Conservation (phyloP, 1,140 invertebrate genomes). For the Drosophila sp. region DNA sequence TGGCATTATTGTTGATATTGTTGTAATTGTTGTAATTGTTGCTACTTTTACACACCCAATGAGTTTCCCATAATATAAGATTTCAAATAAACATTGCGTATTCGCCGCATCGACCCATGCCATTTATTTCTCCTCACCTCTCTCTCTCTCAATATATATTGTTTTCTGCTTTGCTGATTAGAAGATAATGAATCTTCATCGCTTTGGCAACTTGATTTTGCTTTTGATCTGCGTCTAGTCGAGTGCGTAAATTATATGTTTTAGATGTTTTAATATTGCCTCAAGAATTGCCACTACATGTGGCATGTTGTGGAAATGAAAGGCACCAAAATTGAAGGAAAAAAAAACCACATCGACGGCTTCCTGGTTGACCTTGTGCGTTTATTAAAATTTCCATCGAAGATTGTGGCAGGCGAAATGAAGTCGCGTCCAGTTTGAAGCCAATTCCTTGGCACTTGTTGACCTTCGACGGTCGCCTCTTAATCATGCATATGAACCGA, state of each 20-base stretch:
- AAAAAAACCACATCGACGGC: conserved; percentile 65
- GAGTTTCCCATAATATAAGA: conserved; percentile 62
- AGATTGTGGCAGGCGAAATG: conserved; percentile 60
- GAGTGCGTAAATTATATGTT: conserved; percentile 28
- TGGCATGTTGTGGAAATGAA: conserved; percentile 35
- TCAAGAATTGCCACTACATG: conserved; percentile 6
- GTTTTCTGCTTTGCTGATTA: neutral
- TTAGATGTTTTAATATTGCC: conserved; percentile 37
- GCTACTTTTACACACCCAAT: conserved; percentile 39
- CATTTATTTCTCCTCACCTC: neutral
- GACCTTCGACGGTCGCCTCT: conserved; percentile 67
- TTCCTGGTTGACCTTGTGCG: conserved; percentile 78
- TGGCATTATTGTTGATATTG: conserved; percentile 24
- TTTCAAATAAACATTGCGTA: conserved; percentile 45
- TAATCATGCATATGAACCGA: conserved; percentile 64
- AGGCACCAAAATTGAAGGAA: too few species aligned
- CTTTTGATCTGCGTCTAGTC: conserved; percentile 20
- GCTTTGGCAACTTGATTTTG: neutral
- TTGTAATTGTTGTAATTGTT: conserved; percentile 2
- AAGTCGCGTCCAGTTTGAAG: conserved; percentile 63
- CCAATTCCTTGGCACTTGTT: conserved; percentile 80
- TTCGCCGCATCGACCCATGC: conserved; percentile 25
- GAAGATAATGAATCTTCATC: neutral
- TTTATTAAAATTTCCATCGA: conserved; percentile 81
- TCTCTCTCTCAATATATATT: neutral